Evolutionary conservation across 1,140 invertebrate species (phyloP).

Genomic region (Bombus pyrosoma): DNA sequence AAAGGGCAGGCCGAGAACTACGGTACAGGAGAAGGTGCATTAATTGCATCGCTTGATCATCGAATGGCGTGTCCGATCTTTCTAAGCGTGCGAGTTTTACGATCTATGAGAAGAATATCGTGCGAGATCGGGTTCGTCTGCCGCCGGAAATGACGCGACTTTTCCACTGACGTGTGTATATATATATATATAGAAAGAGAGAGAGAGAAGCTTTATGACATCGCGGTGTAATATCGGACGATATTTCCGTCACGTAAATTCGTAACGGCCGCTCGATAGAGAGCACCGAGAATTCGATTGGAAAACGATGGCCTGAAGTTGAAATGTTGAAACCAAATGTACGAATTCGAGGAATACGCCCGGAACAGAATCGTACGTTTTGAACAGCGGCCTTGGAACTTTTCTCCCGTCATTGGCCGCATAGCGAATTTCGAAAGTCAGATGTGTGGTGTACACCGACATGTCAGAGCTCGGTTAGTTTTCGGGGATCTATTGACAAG

Average conservation of each 20-base stretch:
- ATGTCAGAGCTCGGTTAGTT: too few relatives aligned
- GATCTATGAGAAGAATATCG: constrained; percentile 28
- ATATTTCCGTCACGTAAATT: constrained; percentile 58
- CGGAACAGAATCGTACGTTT: background rate
- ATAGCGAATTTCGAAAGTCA: background rate
- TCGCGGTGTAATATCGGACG: constrained; percentile 39
- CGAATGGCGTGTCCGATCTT: background rate
- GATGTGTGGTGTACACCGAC: too few relatives aligned
- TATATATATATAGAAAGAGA: background rate
- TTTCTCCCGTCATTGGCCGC: background rate
- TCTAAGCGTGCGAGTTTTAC: background rate
- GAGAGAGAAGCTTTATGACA: constrained; percentile 28
- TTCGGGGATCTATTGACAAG: too few relatives aligned
- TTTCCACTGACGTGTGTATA: background rate
- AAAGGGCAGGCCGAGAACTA: background rate
- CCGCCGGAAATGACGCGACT: constrained; percentile 19
- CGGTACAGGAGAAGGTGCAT: background rate
- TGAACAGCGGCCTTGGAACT: constrained; percentile 1
- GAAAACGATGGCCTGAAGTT: constrained; percentile 19
- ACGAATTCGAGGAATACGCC: constrained; percentile 11
- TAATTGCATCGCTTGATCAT: constrained; percentile 11
- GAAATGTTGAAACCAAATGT: constrained; percentile 19
- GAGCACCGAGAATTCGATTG: constrained; percentile 43
- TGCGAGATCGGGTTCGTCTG: constrained; percentile 9
- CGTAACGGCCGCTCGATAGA: constrained; percentile 38